A percentile compares a stretch with the other conserved stretches of the same genome.
phyloP scores from a whole-genome alignment of 2,113 vertebrate species.

The Phylloscopus whistleri region DNA sequence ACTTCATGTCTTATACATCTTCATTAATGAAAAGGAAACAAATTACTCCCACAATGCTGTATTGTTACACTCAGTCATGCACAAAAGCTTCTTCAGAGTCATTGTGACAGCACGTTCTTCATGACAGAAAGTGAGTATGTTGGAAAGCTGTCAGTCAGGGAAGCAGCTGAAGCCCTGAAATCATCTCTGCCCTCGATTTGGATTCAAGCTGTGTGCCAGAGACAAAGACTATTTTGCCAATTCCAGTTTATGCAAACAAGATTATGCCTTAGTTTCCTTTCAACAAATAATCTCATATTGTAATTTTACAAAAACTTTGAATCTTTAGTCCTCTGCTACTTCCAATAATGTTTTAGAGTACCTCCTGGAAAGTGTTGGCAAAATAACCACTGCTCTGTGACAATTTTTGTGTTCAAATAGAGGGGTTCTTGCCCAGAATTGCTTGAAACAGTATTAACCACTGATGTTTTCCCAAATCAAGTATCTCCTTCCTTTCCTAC shows the following conservation, averaged over 20 bases:
- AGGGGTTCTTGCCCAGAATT: neutral
- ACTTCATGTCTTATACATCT: constrained; percentile 30
- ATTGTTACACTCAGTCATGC: neutral
- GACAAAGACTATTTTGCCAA: neutral
- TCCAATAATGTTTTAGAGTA: neutral
- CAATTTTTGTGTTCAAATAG: neutral
- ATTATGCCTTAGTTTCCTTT: neutral
- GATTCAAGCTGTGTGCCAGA: neutral
- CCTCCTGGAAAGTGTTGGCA: neutral
- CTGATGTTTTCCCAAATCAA: neutral
- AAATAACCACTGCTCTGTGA: neutral
- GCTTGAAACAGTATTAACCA: neutral
- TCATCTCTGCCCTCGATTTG: neutral
- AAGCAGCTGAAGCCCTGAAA: neutral
- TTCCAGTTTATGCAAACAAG: neutral
- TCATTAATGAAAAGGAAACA: constrained; percentile 47
- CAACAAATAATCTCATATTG: neutral
- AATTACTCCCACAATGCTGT: neutral
- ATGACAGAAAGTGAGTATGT: neutral
- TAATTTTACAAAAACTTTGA: neutral
- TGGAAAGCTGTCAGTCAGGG: neutral
- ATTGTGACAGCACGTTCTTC: neutral
- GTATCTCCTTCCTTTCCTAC: neutral
- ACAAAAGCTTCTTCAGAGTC: neutral
- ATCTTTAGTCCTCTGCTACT: neutral